Percentiles rank a stretch among this genome's conserved stretches.
Conservation (phyloP, 2,888 invertebrate species). For the Polylopha cassiicola region DNA sequence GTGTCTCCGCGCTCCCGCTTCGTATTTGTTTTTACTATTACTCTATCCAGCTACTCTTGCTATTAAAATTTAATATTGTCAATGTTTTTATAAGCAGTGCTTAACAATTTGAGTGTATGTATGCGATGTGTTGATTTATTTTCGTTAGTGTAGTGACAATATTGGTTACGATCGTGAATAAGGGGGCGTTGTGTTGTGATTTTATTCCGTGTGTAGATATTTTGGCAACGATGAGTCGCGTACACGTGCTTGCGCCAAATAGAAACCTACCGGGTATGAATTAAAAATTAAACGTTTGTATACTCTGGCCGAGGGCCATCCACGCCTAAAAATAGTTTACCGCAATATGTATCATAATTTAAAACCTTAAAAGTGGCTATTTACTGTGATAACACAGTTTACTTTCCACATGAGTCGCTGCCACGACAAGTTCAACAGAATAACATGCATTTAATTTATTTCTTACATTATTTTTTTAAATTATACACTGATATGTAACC, state of each 20-base stretch:
- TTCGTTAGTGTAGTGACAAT: constrained; percentile 19
- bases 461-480: no score
- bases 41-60: constrained; percentile 12
- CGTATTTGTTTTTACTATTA: constrained; percentile 22
- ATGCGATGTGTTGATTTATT: no score
- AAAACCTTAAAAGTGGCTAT: not conserved
- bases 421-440: no score
- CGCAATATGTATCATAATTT: constrained; percentile 2
- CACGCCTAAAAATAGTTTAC: constrained; percentile 21
- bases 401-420: no score
- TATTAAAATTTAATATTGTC: no score
- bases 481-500: no score
- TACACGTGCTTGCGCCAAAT: constrained; percentile 15
- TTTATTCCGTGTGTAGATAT: constrained; percentile 14
- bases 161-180: constrained; percentile 11
- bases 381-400: constrained; percentile 1
- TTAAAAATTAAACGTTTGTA: constrained; percentile 30
- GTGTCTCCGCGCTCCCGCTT: constrained; percentile 34
- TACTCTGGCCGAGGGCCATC: constrained; percentile 22
- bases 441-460: no score
- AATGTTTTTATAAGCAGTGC: no score
- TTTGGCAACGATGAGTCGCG: constrained; percentile 24
- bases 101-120: no score
- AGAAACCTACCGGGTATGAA: constrained; percentile 16
- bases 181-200: constrained; percentile 11